Evolutionary conservation across 2,113 vertebrate genomes (phyloP), one percentile per base, ranked within the genome.

Genomic region (Cephalopterus ornatus): DNA sequence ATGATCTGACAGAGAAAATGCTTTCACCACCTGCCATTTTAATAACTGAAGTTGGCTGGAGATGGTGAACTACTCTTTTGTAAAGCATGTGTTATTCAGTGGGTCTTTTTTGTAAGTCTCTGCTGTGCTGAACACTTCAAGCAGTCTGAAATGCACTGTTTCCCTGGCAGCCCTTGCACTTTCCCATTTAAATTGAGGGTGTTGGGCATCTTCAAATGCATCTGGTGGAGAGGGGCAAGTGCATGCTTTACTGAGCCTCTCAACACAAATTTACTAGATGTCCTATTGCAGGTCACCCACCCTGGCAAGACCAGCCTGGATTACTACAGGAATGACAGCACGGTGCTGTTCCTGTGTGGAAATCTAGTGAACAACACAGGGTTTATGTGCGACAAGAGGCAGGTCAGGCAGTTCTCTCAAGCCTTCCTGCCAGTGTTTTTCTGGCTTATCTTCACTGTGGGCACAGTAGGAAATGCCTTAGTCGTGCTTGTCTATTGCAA

Each of bases 401-500:
- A 95, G 35, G 98, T 98, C 59, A 96, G 98, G 73, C 30, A 87
- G 15, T 99, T 99, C 22, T 98, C 97, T 2, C 95, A 86, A 23
- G 76, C 94, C 41, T 98, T 98, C 12, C 97, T 99, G 23, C 98
- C 98, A 0, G 97, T 98, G 7, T 95, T 99, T 52, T 99, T 98
- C 97, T 98, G 98, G 98, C 95, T 98, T 20, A 98, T 99, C 96
- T 99, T 99, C 81, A 11, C 94, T 10, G 93, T 99, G n/a, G 99
- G 99, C 1, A 84, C 97, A 0, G 1, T 98, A 70, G 99, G 99
- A 23, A 99, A 99, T 26, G 77, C 98, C 44, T 78, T 99, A 88
- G 99, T 99, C 0, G 92, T 99, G 53, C 98, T 98, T 1, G 97
- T 99, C 95, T 99, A 98, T 95, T 97, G 97, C 89, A 98, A 98